These are phyloP conservation scores for Chloroceryle amazona DNA, from an alignment of 2,797 vertebrate genomes.

Conservation along the genomic window DNA sequence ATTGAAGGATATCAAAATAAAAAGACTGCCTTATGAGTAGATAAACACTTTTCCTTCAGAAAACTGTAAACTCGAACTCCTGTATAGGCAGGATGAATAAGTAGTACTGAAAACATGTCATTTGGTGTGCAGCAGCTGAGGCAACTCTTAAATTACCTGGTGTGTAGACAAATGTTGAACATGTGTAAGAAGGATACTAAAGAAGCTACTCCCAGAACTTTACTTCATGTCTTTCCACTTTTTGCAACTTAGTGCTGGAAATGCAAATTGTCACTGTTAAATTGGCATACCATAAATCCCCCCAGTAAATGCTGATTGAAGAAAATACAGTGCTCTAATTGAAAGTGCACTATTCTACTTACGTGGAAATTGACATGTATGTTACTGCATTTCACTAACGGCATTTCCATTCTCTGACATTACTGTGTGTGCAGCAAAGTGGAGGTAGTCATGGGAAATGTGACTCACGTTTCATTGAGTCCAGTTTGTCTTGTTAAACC, in stretches of 20 bases:
- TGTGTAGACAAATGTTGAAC: not conserved
- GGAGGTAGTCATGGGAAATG: not conserved
- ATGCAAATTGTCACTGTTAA: not conserved
- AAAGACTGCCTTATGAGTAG: not conserved
- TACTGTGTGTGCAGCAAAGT: not conserved
- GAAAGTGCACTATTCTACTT: not conserved
- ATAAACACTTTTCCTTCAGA: not conserved
- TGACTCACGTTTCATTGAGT: not conserved
- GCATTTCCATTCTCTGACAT: not conserved
- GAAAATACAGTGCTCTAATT: not conserved
- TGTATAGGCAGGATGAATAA: not conserved
- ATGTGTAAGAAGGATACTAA: not conserved
- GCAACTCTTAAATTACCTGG: not conserved
- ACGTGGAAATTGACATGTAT: not conserved
- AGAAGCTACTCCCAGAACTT: not conserved
- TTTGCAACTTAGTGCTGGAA: not conserved
- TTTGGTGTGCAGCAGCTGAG: not conserved
- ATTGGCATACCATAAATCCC: not conserved
- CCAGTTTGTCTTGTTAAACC: slow-evolving; percentile 33
- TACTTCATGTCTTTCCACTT: not conserved
- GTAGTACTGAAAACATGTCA: not conserved
- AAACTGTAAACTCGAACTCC: not conserved
- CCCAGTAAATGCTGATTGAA: not conserved
- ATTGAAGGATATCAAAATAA: not conserved
- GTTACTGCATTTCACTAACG: not conserved